phyloP scores from a whole-genome alignment of 2,797 vertebrate genomes.

The Lerista edwardsae region DNA sequence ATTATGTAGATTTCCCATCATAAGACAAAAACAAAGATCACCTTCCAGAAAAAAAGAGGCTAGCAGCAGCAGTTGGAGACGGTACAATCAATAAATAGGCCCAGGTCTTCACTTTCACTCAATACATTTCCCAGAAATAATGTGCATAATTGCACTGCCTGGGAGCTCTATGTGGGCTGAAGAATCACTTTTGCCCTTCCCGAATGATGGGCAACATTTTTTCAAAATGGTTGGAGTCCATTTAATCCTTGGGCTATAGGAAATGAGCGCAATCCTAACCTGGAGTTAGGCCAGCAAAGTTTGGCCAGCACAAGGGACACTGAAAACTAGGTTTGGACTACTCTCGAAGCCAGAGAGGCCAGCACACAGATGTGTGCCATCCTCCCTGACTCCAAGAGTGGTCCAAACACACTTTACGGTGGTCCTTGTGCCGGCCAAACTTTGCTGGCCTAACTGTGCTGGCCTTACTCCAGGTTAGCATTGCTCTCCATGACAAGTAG shows the following conservation, averaged over 20 bases:
- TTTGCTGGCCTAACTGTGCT: too few species aligned
- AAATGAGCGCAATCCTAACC: too few species aligned
- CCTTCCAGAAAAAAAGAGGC: background rate
- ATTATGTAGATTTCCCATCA: background rate
- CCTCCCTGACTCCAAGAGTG: too few species aligned
- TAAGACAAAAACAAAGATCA: background rate
- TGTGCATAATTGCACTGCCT: conserved; percentile 12
- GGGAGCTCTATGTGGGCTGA: background rate
- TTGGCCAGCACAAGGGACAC: too few species aligned
- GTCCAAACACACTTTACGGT: too few species aligned
- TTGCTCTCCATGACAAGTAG: background rate
- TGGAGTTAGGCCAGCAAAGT: too few species aligned
- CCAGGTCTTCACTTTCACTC: conserved; percentile 20
- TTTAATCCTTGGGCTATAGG: conserved; percentile 24
- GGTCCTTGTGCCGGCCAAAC: too few species aligned
- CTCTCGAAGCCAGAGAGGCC: too few species aligned
- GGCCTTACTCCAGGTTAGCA: too few species aligned
- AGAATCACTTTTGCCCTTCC: background rate
- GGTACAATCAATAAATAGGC: background rate
- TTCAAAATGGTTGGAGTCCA: conserved; percentile 33
- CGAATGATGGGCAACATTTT: conserved; percentile 41
- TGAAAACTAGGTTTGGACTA: too few species aligned
- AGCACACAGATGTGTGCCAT: too few species aligned
- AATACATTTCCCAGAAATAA: conserved; percentile 39
- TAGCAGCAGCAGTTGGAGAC: conserved; percentile 8